Evolutionary conservation across 2,797 vertebrate species (phyloP).

Genomic region (Botia almorhae): DNA sequence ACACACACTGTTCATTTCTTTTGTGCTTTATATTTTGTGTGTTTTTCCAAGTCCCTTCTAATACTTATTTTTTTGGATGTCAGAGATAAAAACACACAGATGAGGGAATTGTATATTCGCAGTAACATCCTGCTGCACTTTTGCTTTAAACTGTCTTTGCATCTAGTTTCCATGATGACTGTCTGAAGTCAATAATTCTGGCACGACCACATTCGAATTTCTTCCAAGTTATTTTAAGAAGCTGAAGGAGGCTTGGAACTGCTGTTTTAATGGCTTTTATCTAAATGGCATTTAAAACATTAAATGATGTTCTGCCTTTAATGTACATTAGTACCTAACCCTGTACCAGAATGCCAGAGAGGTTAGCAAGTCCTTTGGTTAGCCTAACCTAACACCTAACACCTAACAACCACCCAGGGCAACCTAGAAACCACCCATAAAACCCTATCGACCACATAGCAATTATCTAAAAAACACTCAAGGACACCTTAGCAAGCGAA

Average conservation of each 20-base stretch:
- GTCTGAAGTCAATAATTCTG: constrained; percentile 8
- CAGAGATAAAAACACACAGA: not conserved
- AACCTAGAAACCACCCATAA: not conserved
- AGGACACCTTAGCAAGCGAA: not conserved
- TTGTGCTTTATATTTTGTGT: not conserved
- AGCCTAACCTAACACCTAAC: not conserved
- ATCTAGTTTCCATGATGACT: constrained; percentile 29
- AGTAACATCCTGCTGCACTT: not conserved
- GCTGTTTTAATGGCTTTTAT: constrained; percentile 21
- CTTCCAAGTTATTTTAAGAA: constrained; percentile 41
- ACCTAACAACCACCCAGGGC: not conserved
- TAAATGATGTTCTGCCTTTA: constrained; percentile 28
- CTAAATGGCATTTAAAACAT: constrained; percentile 7
- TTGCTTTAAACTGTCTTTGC: not conserved
- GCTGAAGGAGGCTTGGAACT: constrained; percentile 21
- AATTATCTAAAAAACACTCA: not conserved
- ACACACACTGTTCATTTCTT: not conserved
- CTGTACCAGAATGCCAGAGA: too few relatives aligned
- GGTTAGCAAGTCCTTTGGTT: not conserved
- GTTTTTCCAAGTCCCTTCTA: not conserved
- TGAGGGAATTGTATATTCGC: constrained; percentile 13
- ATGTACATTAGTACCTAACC: not conserved
- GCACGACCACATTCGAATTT: constrained; percentile 20
- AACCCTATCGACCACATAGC: not conserved
- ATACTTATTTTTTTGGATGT: not conserved